A percentile compares a stretch with the other conserved stretches of the same genome.
Evolutionary conservation across 2,888 invertebrate species (phyloP).

Genomic region (Cyclophora punctaria): DNA sequence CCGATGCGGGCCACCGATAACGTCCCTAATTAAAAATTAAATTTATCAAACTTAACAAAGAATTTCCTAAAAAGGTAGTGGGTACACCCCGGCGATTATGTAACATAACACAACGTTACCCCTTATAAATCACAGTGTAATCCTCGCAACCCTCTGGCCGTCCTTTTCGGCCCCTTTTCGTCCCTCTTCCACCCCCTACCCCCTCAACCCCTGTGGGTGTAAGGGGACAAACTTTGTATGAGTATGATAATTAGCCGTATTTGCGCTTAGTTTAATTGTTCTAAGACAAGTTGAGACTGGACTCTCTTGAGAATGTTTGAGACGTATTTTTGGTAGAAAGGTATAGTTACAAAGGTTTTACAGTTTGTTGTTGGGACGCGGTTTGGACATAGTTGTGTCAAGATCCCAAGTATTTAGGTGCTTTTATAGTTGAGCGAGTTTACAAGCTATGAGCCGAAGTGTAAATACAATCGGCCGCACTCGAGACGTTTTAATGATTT

Average conservation of each 20-base stretch:
- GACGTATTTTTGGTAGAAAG: too few species aligned
- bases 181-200: slow-evolving; percentile 3
- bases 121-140: slow-evolving; percentile 14
- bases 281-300: slow-evolving; percentile 10
- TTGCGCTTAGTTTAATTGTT: slow-evolving; percentile 16
- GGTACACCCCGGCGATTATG: slow-evolving; percentile 10
- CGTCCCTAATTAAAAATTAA: too few species aligned
- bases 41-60: background rate
- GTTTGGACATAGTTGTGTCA: too few species aligned
- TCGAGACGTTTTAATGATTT: too few species aligned
- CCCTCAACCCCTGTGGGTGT: too few species aligned
- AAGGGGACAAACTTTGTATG: slow-evolving; percentile 6
- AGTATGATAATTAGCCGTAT: slow-evolving; percentile 16
- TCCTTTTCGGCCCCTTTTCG: background rate
- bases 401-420: too few species aligned
- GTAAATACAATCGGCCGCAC: too few species aligned
- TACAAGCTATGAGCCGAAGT: too few species aligned
- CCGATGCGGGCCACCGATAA: too few species aligned
- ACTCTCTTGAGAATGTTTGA: background rate
- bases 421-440: too few species aligned
- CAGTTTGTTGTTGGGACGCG: too few species aligned
- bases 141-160: slow-evolving; percentile 1
- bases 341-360: too few species aligned
- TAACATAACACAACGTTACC: slow-evolving; percentile 12
- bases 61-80: slow-evolving; percentile 2